A percentile compares a stretch with the other conserved stretches of the same genome.
These are phyloP conservation scores for Drosophila neotestacea DNA, from an alignment of 2,888 invertebrate species.

Conservation along the genomic window DNA sequence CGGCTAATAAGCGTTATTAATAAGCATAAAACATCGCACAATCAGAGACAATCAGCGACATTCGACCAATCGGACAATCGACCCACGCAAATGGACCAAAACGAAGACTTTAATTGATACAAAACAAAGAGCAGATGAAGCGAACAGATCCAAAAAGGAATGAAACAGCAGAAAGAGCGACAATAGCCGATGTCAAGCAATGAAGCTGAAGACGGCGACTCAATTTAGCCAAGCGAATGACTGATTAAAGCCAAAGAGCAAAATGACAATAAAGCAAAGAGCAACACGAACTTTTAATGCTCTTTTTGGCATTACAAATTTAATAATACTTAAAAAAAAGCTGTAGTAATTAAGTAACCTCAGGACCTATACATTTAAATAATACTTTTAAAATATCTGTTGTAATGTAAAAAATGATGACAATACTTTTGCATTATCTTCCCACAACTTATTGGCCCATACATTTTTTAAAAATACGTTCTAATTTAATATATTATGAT, in stretches of 20 bases:
- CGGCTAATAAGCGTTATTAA: conserved; percentile 76
- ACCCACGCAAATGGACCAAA: conserved; percentile 68
- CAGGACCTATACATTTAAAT: too few relatives aligned
- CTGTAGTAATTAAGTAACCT: too few relatives aligned
- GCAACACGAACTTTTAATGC: conserved; percentile 35
- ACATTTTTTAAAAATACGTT: too few relatives aligned
- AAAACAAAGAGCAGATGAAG: conserved; percentile 27
- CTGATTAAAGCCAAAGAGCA: conserved; percentile 68
- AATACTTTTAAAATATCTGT: background rate
- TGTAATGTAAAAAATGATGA: background rate
- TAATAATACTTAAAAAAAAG: background rate
- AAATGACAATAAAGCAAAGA: conserved; percentile 2
- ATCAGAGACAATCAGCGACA: conserved; percentile 31
- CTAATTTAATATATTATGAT: too few relatives aligned
- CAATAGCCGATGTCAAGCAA: conserved; percentile 19
- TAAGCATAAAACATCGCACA: conserved; percentile 63
- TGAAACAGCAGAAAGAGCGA: conserved; percentile 9
- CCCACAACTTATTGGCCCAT: too few relatives aligned
- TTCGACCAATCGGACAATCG: conserved; percentile 37
- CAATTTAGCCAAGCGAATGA: conserved; percentile 79
- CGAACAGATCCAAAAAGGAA: conserved; percentile 8
- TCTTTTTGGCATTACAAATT: conserved; percentile 1
- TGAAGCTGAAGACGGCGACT: conserved; percentile 60
- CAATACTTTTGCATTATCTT: background rate
- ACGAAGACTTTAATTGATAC: conserved; percentile 51